Evolutionary conservation across 2,888 invertebrate genomes (phyloP), one percentile per base, ranked within the genome.

Genomic region (Calliphora vomitoria): DNA sequence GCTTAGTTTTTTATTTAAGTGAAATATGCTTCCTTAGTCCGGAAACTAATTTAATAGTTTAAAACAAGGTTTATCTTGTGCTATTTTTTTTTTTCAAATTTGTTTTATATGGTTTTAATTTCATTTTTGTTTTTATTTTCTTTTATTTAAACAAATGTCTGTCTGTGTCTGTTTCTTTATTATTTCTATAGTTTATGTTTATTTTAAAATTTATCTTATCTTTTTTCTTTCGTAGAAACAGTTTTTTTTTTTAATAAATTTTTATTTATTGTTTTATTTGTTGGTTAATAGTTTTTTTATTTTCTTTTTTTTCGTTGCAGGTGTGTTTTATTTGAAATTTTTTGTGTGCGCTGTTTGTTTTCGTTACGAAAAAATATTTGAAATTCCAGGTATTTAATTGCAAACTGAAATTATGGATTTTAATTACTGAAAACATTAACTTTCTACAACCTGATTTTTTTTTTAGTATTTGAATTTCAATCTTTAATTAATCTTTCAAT

Each of bases 301-400:
- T 50, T 58, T n/a, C 4, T 41, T 38, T n/a, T 35, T 47, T 69
- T 71, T 71, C 71, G 20, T 80, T 71, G 60, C 69, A 80, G 60
- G 69, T 80, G 35, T 47, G 69, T 66, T 66, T 72, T 25, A n/a
- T 50, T 38, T 58, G n/a, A 74, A 47, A 25, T 5, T 62, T 47
- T 74, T 50, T 68, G 20, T 35, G 0, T 35, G 35, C 5, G 44
- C 47, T 41, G 66, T 6, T 11, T 2, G 8, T 58, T 44, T 20
- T 47, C 10, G 10, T 38, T 71, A 55, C 6, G 53, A 18, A 20
- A 20, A 55, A 41, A 41, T 4, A 4, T 58, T 72, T 55, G 11
- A 38, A 50, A 50, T 50, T 50, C 5, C 50, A 50, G 50, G 10
- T 66, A 66, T 66, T 66, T 25, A 31, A 38, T 58, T 10, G 5